Evolutionary conservation across 2,113 vertebrate genomes (phyloP), one percentile per base, ranked within the genome.

Genomic region (Lycaon pictus): DNA sequence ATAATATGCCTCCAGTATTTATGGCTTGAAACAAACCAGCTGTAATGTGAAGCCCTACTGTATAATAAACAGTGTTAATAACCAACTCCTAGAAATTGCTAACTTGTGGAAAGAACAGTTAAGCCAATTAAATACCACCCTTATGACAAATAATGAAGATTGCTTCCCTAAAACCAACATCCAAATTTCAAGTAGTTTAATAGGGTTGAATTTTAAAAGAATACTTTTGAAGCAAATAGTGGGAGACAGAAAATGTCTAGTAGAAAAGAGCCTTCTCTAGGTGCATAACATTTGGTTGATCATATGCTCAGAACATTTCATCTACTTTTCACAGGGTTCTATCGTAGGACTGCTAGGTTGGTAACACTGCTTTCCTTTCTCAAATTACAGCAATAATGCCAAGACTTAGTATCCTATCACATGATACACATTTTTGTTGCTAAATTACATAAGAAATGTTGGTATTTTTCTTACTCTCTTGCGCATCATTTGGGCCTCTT

Each of bases 101-200:
- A 84, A 90, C 48, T 95, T 90, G n/a, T 84, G 35, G 63, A 88
- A 93, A 93, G 19, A 86, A 82, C 16, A 81, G 43, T 29, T 43
- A 76, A 79, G 53, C 19, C 53, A 53, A 60, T 76, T 67, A 71
- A 67, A 85, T 27, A 51, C 11, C 22, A 86, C 86, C 55, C 86
- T 82, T 37, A 63, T 83, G 48, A 74, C 58, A 93, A 93, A 85
- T 93, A 86, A 85, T 55, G 23, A 85, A 56, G 22, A 43, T 27
- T 32, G 23, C 3, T 27, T 51, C 51, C 48, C 35, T 53, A 93
- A 87, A 37, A 23, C 29, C 88, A 86, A 65, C 7, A 58, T 86
- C 74, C 62, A 92, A 20, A 62, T 69, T 92, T 79, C 60, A 55
- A 69, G 69, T 55, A 43, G 51, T 58, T 92, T 77, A 67, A 76